Base-by-base conservation (phyloP, 2,113 vertebrate genomes). In the Ptilonorhynchus violaceus region DNA sequence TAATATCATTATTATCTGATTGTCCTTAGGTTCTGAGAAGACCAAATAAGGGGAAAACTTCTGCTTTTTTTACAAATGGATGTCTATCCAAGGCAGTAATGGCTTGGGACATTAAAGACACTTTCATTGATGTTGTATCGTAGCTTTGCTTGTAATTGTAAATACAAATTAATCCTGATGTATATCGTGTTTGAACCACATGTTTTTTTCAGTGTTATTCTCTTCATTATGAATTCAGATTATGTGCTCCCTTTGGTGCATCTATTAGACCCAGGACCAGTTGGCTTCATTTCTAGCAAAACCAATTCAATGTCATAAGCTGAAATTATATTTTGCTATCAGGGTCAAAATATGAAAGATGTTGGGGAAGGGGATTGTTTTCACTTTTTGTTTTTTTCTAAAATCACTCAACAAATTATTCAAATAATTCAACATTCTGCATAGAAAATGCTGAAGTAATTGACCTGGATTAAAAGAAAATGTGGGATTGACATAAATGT, bases 231-330 rank as follows among this genome's bases (percentile, higher is more conserved):
- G 12, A 33, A 67, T 47, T 60, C 4, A 50, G 8, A 31, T 44
- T 39, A 11, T 37, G 15, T 67, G 15, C 30, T 59, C 1, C 30
- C 17, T 60, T 35, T 47, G 8, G 23, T 82, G 8, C 44, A 8
- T 13, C 22, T 74, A 2, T 74, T 76, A 80, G 72, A n/a, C 35
- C 7, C 11, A 46, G 14, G 25, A 59, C 25, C 59, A 62, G 7
- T 19, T 78, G 19, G 22, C 11, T 19, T 81, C 24, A 55, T 85
- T 75, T 47, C 10, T 42, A 59, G 25, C 21, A 85, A 75, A 79
- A 82, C 1, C 2, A 77, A 3, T 59, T 73, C 19, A 58, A 0
- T 59, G 10, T 55, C 13, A 2, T 28, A 64, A 58, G 4, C 53
- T 31, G 5, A 53, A 85, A 56, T 64, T 33, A 3, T 47, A 6